Conservation (phyloP, 2,888 invertebrate species). For the Pachycephus smyrnensis region DNA sequence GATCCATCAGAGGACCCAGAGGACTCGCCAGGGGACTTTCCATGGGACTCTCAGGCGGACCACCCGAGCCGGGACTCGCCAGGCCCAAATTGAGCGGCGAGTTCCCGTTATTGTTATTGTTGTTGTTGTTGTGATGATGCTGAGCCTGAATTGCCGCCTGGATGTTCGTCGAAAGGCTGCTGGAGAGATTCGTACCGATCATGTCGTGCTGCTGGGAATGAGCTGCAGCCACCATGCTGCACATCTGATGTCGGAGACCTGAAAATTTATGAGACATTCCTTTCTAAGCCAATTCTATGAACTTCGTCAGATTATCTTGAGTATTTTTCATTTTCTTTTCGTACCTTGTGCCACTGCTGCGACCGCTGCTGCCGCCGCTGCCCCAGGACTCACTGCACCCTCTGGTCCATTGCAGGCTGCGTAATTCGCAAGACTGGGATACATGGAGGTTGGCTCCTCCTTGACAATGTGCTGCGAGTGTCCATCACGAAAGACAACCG, state of each 20-base stretch:
- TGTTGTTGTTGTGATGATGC: conserved; percentile 65
- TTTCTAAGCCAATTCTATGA: not conserved
- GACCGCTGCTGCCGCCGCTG: conserved; percentile 86
- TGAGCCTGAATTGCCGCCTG: conserved; percentile 69
- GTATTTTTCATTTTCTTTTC: not conserved
- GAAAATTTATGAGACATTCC: conserved; percentile 4
- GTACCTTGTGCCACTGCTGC: conserved; percentile 84
- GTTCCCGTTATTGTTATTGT: conserved; percentile 55
- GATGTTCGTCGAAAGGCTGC: conserved; percentile 64
- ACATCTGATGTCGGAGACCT: conserved; percentile 86
- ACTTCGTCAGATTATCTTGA: too few relatives aligned
- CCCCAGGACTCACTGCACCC: conserved; percentile 74
- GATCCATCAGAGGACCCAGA: conserved; percentile 76
- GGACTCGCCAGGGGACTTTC: conserved; percentile 75
- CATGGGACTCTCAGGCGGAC: conserved; percentile 70
- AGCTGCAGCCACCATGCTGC: conserved; percentile 81
- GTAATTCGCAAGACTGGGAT: conserved; percentile 63
- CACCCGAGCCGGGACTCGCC: conserved; percentile 68
- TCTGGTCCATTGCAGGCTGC: conserved; percentile 71
- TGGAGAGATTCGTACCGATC: conserved; percentile 67
- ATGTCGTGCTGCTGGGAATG: conserved; percentile 68
- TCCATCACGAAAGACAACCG: conserved; percentile 91
- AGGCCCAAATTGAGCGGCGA: conserved; percentile 68
- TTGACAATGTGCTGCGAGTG: conserved; percentile 70
- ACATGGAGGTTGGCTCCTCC: conserved; percentile 63